These are phyloP conservation scores for Epinephelus lanceolatus DNA, from an alignment of 2,113 vertebrate genomes.

Conservation along the genomic window DNA sequence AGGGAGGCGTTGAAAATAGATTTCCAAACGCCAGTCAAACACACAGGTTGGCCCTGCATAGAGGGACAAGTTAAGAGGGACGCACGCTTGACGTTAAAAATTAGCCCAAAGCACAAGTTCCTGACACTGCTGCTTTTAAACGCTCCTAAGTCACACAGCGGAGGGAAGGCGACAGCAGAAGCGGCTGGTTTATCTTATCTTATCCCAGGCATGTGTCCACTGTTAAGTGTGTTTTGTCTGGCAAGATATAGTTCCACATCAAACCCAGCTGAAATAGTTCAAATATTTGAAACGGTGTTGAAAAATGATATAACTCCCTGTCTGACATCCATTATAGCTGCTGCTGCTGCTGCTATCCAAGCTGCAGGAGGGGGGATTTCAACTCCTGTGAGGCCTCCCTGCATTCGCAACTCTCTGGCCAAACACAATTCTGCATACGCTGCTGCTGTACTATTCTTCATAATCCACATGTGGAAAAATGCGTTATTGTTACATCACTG, in stretches of 20 bases:
- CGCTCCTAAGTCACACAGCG: not conserved
- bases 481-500: not conserved
- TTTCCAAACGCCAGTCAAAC: slow-evolving; percentile 47
- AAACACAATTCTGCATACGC: not conserved
- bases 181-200: slow-evolving; percentile 50
- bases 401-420: not conserved
- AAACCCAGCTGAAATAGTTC: slow-evolving; percentile 54
- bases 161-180: not conserved
- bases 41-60: not conserved
- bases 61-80: not conserved
- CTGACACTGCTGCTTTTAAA: slow-evolving; percentile 6
- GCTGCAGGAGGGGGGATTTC: slow-evolving; percentile 5
- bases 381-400: slow-evolving; percentile 23
- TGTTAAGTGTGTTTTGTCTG: slow-evolving; percentile 55
- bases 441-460: not conserved
- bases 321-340: slow-evolving; percentile 47
- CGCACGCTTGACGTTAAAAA: not conserved
- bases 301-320: slow-evolving; percentile 50
- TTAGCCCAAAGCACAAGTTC: not conserved
- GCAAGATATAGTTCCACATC: slow-evolving; percentile 42
- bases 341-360: not conserved
- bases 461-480: slow-evolving; percentile 1
- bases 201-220: slow-evolving; percentile 54
- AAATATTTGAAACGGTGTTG: slow-evolving; percentile 61
- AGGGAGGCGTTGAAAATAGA: slow-evolving; percentile 36